Evolutionary conservation across 2,113 vertebrate species (phyloP), one percentile per base, ranked within the genome.

Genomic region (Mugil cephalus): DNA sequence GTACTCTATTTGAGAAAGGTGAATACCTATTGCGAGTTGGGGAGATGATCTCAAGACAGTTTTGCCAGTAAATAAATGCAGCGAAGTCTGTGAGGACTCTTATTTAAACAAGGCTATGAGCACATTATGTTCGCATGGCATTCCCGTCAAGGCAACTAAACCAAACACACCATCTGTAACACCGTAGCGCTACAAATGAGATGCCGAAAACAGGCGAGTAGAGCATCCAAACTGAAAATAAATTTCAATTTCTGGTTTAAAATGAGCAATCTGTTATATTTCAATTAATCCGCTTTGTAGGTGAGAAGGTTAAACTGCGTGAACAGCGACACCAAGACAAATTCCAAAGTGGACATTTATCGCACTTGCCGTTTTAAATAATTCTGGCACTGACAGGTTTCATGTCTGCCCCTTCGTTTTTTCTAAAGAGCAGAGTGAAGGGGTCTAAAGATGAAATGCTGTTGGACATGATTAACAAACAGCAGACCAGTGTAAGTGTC

Each of bases 401-500:
- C 58, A 79, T 53, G 77, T 47, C 74, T 3, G 21, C 14, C 59
- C 40, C 34, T 30, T 46, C 13, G 39, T 54, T 53, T 50, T 35
- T 42, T 24, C 43, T 38, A 55, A 69, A 77, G 48, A 79, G 55
- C 58, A 47, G 50, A 81, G 50, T 84, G 87, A 84, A 82, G 56
- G 75, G 77, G 74, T 77, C 74, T 55, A 65, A 69, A 88, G 87
- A 88, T 85, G 79, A 91, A 89, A 87, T 82, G 83, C 74, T 87
- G 86, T 85, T 81, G 87, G 85, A 89, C 86, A 83, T 87, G 84
- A 91, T 91, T 85, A 92, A 87, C 90, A 89, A 92, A 91, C 90
- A 86, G 74, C 63, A 40, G 77, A 87, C 70, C 64, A 51, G 89
- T 85, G 85, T 90, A 80, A 82, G 85, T 65, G 89, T 92, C 86